Percentiles rank a stretch among this genome's conserved stretches.
Evolutionary conservation across 2,797 vertebrate species (phyloP).

Genomic region (Decapterus maruadsi): DNA sequence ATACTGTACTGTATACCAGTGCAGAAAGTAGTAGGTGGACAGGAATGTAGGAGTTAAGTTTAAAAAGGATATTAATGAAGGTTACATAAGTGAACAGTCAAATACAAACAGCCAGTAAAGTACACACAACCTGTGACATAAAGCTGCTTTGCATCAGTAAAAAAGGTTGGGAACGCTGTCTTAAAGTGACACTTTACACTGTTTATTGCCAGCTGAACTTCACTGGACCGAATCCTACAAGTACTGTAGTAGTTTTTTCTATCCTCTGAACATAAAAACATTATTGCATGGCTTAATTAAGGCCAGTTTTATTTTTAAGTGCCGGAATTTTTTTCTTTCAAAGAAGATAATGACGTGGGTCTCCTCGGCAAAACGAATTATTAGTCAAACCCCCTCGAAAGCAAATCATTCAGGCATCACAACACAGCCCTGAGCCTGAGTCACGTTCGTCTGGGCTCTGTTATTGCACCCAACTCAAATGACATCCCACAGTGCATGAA

Average conservation of each 20-base stretch:
- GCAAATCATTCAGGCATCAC: conserved; percentile 37
- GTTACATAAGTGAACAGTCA: neutral
- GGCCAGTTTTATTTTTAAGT: neutral
- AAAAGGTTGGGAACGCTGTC: neutral
- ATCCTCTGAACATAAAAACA: neutral
- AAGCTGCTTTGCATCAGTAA: neutral
- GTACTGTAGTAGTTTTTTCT: neutral
- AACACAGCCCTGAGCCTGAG: conserved; percentile 34
- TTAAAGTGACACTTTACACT: neutral
- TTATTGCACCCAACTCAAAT: conserved; percentile 59
- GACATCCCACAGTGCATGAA: conserved; percentile 50
- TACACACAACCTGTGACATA: neutral
- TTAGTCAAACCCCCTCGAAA: conserved; percentile 7
- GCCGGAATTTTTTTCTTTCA: conserved; percentile 1
- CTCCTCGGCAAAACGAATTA: conserved; percentile 43
- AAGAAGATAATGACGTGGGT: conserved; percentile 13
- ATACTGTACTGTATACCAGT: too few relatives aligned
- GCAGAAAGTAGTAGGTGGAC: neutral
- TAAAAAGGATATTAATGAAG: neutral
- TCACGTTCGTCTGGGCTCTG: conserved; percentile 33
- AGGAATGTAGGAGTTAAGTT: neutral
- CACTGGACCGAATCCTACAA: neutral
- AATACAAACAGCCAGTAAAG: too few relatives aligned
- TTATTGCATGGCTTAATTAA: neutral
- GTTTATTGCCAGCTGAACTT: neutral